Base-by-base conservation (phyloP, 2,797 vertebrate genomes). In the Heliangelus exortis region DNA sequence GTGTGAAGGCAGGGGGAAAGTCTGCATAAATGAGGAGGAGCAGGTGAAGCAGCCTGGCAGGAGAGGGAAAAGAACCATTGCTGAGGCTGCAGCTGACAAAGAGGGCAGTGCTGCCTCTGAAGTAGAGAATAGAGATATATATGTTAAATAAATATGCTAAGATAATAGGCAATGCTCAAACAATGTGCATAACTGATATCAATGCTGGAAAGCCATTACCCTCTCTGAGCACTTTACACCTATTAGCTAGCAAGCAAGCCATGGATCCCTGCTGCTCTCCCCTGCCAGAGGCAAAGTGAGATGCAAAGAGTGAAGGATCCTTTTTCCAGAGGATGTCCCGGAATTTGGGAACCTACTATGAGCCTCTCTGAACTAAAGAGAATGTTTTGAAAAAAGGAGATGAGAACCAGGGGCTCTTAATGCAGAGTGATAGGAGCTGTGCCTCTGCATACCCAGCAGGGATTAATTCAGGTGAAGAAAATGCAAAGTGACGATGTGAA, bases 191-290 rank as follows among this genome's bases (percentile, higher is more conserved):
- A 72, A 92, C 53, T 87, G 68, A 77, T 54, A 36, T 61, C 2
- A 0, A 21, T 31, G 15, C 71, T 59, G 63, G 39, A 73, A 89
- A 89, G 71, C 55, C 80, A 34, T 76, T 82, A 84, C 33, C 67
- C 61, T 76, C 65, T 41, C 65, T 5, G 1, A 47, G 72, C 0
- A 0, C 81, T 82, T 39, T 39, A 43, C 66, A 34, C 26, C 0
- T 23, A 61, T 31, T 31, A 71, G 41, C 26, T 31, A 71, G 41
- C 26, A 45, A 84, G 71, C 51, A 87, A 29, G 15, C 39, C 1
- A 0, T 12, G 53, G 90, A 86, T 63, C 78, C 15, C 26, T 3
- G 45, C 86, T 82, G 68, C 36, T 76, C 16, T 53, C 41, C 29
- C 29, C 25, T 12, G 65, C 1, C 11, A 57, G 71, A 81, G 43